Evolutionary conservation across 2,113 vertebrate genomes (phyloP).

Genomic region (Cheirogaleus medius): DNA sequence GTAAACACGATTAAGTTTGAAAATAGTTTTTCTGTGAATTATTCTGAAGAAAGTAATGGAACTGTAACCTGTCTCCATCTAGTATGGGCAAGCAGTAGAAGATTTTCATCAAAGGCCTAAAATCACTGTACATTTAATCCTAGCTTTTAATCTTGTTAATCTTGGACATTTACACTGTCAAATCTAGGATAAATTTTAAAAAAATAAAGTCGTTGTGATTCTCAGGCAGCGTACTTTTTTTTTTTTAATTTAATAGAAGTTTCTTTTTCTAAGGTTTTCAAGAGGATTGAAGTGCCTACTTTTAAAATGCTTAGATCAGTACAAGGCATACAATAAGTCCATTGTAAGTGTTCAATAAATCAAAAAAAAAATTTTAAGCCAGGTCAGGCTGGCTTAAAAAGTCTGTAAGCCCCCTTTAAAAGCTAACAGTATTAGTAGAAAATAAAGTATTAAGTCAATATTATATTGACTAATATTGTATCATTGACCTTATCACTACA

Average conservation of each 20-base stretch:
- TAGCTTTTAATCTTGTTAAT: background rate
- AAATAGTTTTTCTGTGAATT: background rate
- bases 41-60: background rate
- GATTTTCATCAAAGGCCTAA: background rate
- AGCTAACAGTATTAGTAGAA: background rate
- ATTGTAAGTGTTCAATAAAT: background rate
- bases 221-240: background rate
- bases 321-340: background rate
- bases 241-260: background rate
- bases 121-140: background rate
- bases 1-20: background rate
- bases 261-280: background rate
- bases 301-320: background rate
- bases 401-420: background rate
- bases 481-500: background rate
- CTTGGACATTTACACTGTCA: background rate
- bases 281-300: background rate
- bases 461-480: background rate
- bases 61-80: background rate
- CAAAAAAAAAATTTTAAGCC: background rate
- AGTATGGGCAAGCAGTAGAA: background rate
- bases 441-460: background rate
- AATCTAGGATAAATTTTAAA: background rate
- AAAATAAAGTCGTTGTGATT: background rate
- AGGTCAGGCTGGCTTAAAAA: background rate